phyloP scores from a whole-genome alignment of 2,113 vertebrate species.

The Ivindomyrus marchei region DNA sequence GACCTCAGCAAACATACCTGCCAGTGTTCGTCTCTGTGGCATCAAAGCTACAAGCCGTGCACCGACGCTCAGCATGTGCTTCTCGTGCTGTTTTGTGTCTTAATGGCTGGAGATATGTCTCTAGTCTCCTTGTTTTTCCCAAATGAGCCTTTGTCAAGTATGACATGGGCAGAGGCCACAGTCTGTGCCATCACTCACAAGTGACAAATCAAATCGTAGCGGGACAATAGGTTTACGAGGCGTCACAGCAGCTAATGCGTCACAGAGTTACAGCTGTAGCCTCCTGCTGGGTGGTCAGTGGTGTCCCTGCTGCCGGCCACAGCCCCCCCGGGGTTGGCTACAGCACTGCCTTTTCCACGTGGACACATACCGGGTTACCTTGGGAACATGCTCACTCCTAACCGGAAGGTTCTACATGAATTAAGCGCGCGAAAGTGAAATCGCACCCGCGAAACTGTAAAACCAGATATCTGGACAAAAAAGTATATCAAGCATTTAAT shows the following conservation, averaged over 20 bases:
- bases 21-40: neutral
- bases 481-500: neutral
- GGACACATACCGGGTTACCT: neutral
- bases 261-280: neutral
- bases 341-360: neutral
- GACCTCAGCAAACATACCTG: neutral
- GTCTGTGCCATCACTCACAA: neutral
- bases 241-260: neutral
- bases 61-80: neutral
- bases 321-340: neutral
- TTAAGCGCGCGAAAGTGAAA: neutral
- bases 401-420: neutral
- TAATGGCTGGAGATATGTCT: neutral
- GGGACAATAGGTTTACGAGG: constrained; percentile 2
- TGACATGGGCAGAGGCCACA: neutral
- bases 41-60: neutral
- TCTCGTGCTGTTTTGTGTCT: neutral
- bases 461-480: neutral
- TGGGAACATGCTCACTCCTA: neutral
- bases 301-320: neutral
- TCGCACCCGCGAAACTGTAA: neutral
- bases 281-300: neutral
- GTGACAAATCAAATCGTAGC: neutral
- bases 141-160: neutral
- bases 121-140: neutral